A percentile compares a stretch with the other conserved stretches of the same genome.
phyloP scores from a whole-genome alignment of 2,113 vertebrate genomes.

The Meles meles region DNA sequence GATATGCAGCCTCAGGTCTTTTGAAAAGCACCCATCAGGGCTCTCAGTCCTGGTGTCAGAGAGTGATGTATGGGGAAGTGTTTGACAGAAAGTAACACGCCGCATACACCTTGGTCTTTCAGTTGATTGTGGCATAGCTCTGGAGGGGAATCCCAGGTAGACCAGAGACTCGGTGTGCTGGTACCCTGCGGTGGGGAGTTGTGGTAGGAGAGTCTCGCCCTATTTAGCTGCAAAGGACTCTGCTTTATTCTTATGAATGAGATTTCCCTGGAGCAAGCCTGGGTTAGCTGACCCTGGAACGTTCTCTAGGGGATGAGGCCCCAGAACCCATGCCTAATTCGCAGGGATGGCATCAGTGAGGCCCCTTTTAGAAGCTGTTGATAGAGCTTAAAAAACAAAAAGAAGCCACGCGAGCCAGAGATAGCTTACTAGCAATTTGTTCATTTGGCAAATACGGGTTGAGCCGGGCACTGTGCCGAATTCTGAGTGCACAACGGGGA shows the following conservation, averaged over 20 bases:
- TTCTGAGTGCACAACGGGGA: not conserved
- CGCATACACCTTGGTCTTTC: not conserved
- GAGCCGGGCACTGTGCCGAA: not conserved
- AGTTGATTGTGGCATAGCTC: not conserved
- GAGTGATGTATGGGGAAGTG: not conserved
- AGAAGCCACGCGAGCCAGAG: not conserved
- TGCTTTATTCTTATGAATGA: not conserved
- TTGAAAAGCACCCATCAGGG: not conserved
- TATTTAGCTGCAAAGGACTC: not conserved
- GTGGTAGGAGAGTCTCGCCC: not conserved
- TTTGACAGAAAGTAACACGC: not conserved
- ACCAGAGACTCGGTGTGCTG: not conserved
- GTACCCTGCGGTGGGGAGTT: not conserved
- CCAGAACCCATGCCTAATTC: not conserved
- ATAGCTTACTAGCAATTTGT: not conserved
- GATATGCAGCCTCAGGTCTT: fast-evolving
- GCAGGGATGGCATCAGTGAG: not conserved
- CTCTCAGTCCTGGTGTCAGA: not conserved
- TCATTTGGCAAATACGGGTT: not conserved
- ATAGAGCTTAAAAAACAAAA: not conserved
- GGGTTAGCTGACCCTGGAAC: not conserved
- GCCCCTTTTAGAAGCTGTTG: not conserved
- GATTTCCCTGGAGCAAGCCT: not conserved
- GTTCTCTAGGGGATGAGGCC: not conserved
- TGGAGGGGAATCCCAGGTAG: not conserved